Evolutionary conservation across 2,113 vertebrate genomes (phyloP).

Genomic region (Protobothrops mucrosquamatus): DNA sequence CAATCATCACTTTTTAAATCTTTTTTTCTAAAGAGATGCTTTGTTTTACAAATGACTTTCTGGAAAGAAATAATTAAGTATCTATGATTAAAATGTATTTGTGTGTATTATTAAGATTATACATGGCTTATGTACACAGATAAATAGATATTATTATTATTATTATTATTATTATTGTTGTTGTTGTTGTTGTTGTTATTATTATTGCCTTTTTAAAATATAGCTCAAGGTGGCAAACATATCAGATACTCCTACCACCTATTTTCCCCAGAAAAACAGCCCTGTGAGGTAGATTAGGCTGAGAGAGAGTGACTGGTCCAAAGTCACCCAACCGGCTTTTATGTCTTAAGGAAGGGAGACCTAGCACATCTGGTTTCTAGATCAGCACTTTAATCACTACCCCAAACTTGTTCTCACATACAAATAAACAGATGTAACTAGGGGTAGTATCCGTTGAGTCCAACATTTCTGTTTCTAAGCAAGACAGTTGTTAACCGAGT

Average conservation of each 20-base stretch:
- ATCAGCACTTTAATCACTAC: not conserved
- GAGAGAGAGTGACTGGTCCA: too few relatives aligned
- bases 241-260: not conserved
- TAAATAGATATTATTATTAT: not conserved
- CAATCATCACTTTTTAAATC: not conserved
- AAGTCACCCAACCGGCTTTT: not conserved
- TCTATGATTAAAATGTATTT: not conserved
- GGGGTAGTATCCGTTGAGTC: not conserved
- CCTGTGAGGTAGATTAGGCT: not conserved
- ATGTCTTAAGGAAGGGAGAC: not conserved
- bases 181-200: not conserved
- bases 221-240: not conserved
- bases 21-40: not conserved
- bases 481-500: not conserved
- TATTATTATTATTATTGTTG: too few relatives aligned
- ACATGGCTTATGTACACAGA: not conserved
- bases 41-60: not conserved
- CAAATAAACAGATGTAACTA: not conserved
- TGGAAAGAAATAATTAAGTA: not conserved
- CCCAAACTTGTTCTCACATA: not conserved
- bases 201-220: not conserved
- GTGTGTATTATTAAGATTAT: not conserved
- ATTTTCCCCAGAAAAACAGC: not conserved
- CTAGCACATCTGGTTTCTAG: not conserved
- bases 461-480: not conserved